Conservation (phyloP, 2,888 invertebrate species). For the Pecten maximus region DNA sequence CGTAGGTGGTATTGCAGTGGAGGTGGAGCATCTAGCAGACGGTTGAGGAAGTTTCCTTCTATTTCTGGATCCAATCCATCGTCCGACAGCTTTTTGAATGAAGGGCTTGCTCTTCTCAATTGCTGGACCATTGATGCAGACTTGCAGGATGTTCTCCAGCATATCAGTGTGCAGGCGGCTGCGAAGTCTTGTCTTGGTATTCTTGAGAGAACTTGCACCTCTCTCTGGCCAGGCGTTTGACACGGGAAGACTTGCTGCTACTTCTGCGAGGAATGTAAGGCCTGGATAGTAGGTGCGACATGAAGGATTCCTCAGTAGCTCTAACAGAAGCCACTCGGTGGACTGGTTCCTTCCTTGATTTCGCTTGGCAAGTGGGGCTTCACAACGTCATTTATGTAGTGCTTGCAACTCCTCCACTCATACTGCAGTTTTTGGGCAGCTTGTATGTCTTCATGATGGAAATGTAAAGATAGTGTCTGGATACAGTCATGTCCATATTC, state of each 20-base stretch:
- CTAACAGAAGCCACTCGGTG: slow-evolving; percentile 47
- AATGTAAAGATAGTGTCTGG: slow-evolving; percentile 47
- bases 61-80: no score
- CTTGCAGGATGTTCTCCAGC: slow-evolving; percentile 47
- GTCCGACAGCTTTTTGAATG: no score
- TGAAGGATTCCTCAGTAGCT: slow-evolving; percentile 43
- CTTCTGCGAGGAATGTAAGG: slow-evolving; percentile 47
- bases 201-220: slow-evolving; percentile 59
- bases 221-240: slow-evolving; percentile 63
- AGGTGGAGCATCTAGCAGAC: no score
- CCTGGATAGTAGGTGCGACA: no score
- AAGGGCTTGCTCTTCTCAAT: no score
- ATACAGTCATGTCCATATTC: slow-evolving; percentile 42
- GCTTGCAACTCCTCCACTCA: slow-evolving; percentile 55
- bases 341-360: slow-evolving; percentile 31
- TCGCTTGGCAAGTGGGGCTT: slow-evolving; percentile 39
- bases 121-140: slow-evolving; percentile 56
- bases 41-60: no score
- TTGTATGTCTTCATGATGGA: slow-evolving; percentile 6
- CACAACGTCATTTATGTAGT: slow-evolving; percentile 46
- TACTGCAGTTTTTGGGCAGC: slow-evolving; percentile 40
- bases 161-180: slow-evolving; percentile 46
- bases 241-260: slow-evolving; percentile 53
- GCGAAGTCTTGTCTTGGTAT: slow-evolving; percentile 50
- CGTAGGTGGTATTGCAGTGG: no score